A percentile compares a stretch with the other conserved stretches of the same genome.
phyloP scores from a whole-genome alignment of 2,113 vertebrate genomes.

The Pelmatolapia mariae region DNA sequence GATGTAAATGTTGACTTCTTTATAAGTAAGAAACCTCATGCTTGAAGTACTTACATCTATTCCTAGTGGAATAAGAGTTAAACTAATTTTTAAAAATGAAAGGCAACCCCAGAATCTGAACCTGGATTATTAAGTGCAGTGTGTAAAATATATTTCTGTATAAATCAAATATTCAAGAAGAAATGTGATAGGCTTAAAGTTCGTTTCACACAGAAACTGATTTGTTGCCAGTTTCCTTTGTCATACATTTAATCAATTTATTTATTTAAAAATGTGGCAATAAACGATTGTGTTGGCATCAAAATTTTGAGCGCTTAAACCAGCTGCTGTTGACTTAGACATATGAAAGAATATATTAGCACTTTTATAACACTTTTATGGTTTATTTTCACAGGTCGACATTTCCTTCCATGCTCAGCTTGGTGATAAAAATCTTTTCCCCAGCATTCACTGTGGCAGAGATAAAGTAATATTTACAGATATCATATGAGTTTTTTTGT shows the following conservation, averaged over 20 bases:
- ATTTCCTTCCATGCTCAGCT: neutral
- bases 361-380: conserved; percentile 58
- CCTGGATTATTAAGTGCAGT: conserved; percentile 55
- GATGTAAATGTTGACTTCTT: conserved; percentile 3
- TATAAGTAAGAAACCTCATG: neutral
- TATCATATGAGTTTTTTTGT: neutral
- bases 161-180: conserved; percentile 17
- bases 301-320: neutral
- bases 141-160: conserved; percentile 12
- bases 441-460: conserved; percentile 44
- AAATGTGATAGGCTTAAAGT: neutral
- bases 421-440: conserved; percentile 3
- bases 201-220: neutral
- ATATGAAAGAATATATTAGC: conserved; percentile 62
- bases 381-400: conserved; percentile 38
- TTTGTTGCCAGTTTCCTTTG: neutral
- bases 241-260: neutral
- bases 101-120: conserved; percentile 19
- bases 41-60: conserved; percentile 16
- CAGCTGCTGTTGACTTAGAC: neutral
- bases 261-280: neutral
- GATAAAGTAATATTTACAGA: conserved; percentile 49
- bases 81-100: neutral
- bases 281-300: neutral
- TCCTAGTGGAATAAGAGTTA: conserved; percentile 4